Percentiles rank a stretch among this genome's conserved stretches.
phyloP scores from a whole-genome alignment of 2,797 vertebrate genomes.

The Mus caroli region DNA sequence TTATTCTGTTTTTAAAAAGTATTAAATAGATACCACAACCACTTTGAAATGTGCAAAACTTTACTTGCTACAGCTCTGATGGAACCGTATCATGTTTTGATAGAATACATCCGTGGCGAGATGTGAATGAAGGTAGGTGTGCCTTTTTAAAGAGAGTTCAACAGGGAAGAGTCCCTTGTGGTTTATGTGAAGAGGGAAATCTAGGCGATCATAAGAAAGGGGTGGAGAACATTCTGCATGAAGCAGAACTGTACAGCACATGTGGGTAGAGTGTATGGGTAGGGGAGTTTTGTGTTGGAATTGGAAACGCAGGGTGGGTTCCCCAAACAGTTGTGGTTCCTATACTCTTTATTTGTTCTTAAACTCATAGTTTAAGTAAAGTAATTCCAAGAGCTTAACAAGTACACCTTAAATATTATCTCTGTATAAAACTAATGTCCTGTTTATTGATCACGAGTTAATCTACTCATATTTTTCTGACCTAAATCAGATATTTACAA shows the following conservation, averaged over 20 bases:
- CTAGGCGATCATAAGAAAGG: not conserved
- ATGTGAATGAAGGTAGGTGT: not conserved
- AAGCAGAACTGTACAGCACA: not conserved
- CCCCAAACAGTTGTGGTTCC: not conserved
- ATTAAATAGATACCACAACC: constrained; percentile 10
- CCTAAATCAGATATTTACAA: not conserved
- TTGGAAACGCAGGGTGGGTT: not conserved
- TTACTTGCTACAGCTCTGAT: not conserved
- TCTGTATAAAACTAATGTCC: not conserved
- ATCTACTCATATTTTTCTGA: not conserved
- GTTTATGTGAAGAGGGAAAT: not conserved
- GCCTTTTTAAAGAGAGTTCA: not conserved
- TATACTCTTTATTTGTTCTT: not conserved
- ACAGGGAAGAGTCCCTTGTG: not conserved
- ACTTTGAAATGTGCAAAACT: constrained; percentile 47
- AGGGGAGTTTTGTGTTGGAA: not conserved
- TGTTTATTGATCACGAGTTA: not conserved
- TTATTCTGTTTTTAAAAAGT: not conserved
- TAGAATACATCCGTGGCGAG: not conserved
- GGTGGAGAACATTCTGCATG: accelerated
- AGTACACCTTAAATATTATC: not conserved
- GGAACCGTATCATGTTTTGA: not conserved
- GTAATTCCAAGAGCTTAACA: not conserved
- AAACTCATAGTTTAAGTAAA: not conserved
- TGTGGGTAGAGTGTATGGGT: not conserved